Percentiles rank a stretch among this genome's conserved stretches.
These are phyloP conservation scores for Amblyteles armatorius DNA, from an alignment of 2,888 invertebrate genomes.

Conservation along the genomic window DNA sequence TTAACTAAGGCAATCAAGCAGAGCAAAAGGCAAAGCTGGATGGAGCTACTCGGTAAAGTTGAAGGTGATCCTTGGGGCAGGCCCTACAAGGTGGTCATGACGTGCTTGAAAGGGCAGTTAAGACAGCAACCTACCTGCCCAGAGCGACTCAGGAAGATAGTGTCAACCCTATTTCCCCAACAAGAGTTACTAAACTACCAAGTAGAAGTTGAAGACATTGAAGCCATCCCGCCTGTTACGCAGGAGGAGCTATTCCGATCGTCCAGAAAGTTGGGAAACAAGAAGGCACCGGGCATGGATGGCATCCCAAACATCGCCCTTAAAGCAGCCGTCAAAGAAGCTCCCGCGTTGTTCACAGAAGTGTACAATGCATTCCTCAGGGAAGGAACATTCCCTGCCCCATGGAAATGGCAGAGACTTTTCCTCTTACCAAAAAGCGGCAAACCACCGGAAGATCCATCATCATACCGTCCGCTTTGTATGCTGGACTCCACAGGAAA, in stretches of 20 bases:
- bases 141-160: conserved; percentile 26
- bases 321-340: conserved; percentile 44
- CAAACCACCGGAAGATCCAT: conserved; percentile 52
- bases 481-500: conserved; percentile 62
- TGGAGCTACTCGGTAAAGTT: conserved; percentile 65
- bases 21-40: conserved; percentile 65
- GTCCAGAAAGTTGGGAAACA: conserved; percentile 34
- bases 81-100: conserved; percentile 70
- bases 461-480: conserved; percentile 63
- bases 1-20: conserved; percentile 50
- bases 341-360: conserved; percentile 49
- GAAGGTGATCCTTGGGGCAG: conserved; percentile 71
- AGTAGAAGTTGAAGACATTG: neutral
- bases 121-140: conserved; percentile 42
- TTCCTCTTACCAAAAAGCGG: conserved; percentile 64
- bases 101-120: conserved; percentile 40
- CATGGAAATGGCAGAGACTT: conserved; percentile 49
- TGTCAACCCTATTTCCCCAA: conserved; percentile 41
- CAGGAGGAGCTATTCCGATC: conserved; percentile 17
- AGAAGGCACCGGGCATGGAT: conserved; percentile 43
- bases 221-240: neutral
- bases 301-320: conserved; percentile 44
- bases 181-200: conserved; percentile 26
- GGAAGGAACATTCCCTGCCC: neutral
- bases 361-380: too few relatives aligned